Evolutionary conservation across 1,140 invertebrate species (phyloP).

Genomic region (Drosophila melanogaster): Release_6_plus_ISO1_MT NT_033777.3:5918001-5918500

Average conservation of each 20-base stretch:
- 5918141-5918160: constrained; percentile 18
- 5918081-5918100: constrained; percentile 26
- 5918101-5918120: constrained; percentile 9
- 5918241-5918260: constrained; percentile 69
- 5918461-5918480: constrained; percentile 43
- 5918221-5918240: constrained; percentile 7
- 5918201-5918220: constrained; percentile 6
- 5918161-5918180: constrained; percentile 35
- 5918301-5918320: constrained; percentile 26
- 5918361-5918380: constrained; percentile 82
- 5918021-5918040: constrained; percentile 59
- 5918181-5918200: not conserved
- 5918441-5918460: constrained; percentile 21
- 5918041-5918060: constrained; percentile 6
- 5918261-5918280: constrained; percentile 69
- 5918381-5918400: constrained; percentile 83
- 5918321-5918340: constrained; percentile 35
- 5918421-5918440: constrained; percentile 6
- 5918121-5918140: constrained; percentile 17
- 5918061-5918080: constrained; percentile 2
- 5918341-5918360: constrained; percentile 71
- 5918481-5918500: constrained; percentile 38
- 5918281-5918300: constrained; percentile 39
- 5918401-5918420: constrained; percentile 44
- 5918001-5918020: constrained; percentile 54